Percentiles rank a stretch among this genome's conserved stretches.
Conservation (phyloP, 2,888 invertebrate species). For the Allolobophora icterica region DNA sequence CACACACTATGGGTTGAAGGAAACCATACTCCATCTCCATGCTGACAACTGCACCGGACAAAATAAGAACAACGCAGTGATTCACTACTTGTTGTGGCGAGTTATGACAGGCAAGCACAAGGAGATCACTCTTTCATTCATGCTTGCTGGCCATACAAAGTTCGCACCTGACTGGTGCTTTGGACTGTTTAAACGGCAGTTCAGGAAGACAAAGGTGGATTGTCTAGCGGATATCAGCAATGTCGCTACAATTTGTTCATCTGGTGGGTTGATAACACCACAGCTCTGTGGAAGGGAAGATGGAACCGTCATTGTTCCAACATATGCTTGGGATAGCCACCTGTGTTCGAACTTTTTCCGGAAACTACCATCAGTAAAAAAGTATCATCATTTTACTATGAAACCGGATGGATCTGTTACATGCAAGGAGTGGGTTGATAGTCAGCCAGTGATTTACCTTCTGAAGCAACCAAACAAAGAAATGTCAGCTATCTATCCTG, state of each 20-base stretch:
- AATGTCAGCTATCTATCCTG: no score
- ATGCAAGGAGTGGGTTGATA: no score
- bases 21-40: constrained; percentile 42
- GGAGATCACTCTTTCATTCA: constrained; percentile 27
- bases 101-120: constrained; percentile 21
- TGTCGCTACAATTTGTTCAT: not conserved
- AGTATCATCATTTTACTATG: no score
- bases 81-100: constrained; percentile 45
- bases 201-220: not conserved
- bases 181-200: not conserved
- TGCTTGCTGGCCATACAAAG: constrained; percentile 28
- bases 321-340: no score
- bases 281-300: not conserved
- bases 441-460: no score
- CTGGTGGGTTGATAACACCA: not conserved
- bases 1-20: constrained; percentile 45
- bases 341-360: no score
- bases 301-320: no score
- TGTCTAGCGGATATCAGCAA: not conserved
- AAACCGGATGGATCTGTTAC: no score
- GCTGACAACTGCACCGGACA: constrained; percentile 50
- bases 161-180: no score
- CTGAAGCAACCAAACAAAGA: no score
- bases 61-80: constrained; percentile 47
- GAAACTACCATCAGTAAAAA: no score